These are phyloP conservation scores for Drosophila neoperkinsi DNA, from an alignment of 2,888 invertebrate species.

Conservation along the genomic window DNA sequence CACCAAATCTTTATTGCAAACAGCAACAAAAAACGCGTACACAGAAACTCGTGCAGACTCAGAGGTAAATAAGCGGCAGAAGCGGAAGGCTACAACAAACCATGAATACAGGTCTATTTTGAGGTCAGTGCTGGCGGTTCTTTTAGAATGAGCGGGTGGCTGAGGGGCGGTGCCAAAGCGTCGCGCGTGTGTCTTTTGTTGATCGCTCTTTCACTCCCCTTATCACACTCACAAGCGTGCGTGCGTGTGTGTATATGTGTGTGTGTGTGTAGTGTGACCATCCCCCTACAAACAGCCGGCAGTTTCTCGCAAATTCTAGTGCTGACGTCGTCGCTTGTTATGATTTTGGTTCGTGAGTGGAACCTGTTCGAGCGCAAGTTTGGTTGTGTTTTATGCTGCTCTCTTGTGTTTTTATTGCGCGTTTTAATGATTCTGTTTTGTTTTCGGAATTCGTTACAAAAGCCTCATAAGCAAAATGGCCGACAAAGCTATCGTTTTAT, in stretches of 20 bases:
- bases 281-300: constrained; percentile 27
- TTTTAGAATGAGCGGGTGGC: neutral
- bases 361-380: constrained; percentile 26
- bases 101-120: constrained; percentile 55
- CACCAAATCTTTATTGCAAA: constrained; percentile 7
- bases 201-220: constrained; percentile 20
- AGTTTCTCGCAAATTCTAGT: constrained; percentile 52
- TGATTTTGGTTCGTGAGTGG: constrained; percentile 22
- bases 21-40: constrained; percentile 1
- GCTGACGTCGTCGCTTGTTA: constrained; percentile 26
- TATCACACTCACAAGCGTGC: neutral
- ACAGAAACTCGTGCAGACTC: constrained; percentile 1
- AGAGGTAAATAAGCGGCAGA: constrained; percentile 27
- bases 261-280: constrained; percentile 1
- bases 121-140: constrained; percentile 50
- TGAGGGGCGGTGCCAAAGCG: constrained; percentile 21
- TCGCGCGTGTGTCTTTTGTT: constrained; percentile 36
- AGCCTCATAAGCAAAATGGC: constrained; percentile 55
- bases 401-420: constrained; percentile 33
- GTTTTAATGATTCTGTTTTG: constrained; percentile 70
- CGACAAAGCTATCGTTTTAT: constrained; percentile 51
- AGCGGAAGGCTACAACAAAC: constrained; percentile 40
- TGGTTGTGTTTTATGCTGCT: constrained; percentile 36
- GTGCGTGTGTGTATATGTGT: neutral
- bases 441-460: constrained; percentile 69